Conservation (phyloP, 2,888 invertebrate species). For the Aleiodes leptofemur region DNA sequence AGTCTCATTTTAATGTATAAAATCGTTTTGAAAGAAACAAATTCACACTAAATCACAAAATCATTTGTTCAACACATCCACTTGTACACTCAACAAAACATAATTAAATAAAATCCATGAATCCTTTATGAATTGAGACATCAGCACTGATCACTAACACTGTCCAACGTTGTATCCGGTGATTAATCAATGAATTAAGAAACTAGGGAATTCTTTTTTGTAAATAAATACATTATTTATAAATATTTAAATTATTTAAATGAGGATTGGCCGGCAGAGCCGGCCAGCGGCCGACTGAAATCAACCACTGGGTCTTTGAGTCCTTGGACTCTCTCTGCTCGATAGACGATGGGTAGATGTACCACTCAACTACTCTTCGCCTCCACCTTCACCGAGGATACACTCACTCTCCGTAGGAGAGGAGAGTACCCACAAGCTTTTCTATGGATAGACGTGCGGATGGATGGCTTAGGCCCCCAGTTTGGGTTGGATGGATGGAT, state of each 20-base stretch:
- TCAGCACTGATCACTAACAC: conserved; percentile 12
- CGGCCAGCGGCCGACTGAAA: conserved; percentile 75
- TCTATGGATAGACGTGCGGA: conserved; percentile 65
- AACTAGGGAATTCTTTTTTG: not conserved
- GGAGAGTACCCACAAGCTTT: conserved; percentile 50
- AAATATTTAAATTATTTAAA: not conserved
- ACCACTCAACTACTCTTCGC: conserved; percentile 70
- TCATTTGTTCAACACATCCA: not conserved
- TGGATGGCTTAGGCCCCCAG: conserved; percentile 57
- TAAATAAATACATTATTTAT: conserved; percentile 49
- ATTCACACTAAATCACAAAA: not conserved
- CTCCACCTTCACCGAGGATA: conserved; percentile 70
- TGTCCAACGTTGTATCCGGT: not conserved
- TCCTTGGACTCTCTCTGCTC: conserved; percentile 71
- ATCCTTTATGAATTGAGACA: not conserved
- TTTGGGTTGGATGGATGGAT: conserved; percentile 65
- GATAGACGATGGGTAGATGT: conserved; percentile 71
- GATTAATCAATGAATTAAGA: too few relatives aligned
- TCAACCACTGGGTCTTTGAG: conserved; percentile 71
- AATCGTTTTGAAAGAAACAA: too few relatives aligned
- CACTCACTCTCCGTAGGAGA: conserved; percentile 62
- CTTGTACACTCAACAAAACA: conserved; percentile 19
- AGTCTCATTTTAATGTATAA: too few relatives aligned
- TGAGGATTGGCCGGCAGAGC: conserved; percentile 72
- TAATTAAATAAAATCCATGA: too few relatives aligned